Conservation (phyloP, 2,113 vertebrate species). For the Sander lucioperca region DNA sequence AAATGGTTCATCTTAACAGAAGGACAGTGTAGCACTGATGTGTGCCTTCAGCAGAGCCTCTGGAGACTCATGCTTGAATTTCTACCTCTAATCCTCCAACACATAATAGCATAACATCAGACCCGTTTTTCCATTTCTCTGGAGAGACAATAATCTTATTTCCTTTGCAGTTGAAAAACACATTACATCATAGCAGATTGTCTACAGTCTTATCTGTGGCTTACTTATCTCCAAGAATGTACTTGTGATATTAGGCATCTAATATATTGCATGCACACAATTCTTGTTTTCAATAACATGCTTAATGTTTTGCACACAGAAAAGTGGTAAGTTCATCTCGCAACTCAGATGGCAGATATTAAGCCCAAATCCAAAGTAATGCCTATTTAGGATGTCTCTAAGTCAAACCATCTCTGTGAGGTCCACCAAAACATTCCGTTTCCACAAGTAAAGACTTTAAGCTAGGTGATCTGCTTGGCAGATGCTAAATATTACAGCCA, state of each 20-base stretch:
- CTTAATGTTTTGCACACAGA: conserved; percentile 48
- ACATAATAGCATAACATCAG: conserved; percentile 56
- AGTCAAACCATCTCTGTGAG: conserved; percentile 76
- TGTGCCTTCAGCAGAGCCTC: conserved; percentile 44
- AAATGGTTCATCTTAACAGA: conserved; percentile 61
- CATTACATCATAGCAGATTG: conserved; percentile 68
- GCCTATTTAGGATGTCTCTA: conserved; percentile 76
- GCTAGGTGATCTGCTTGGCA: conserved; percentile 74
- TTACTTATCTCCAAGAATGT: conserved; percentile 54
- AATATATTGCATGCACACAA: conserved; percentile 40
- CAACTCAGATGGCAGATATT: conserved; percentile 76
- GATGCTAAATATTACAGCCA: conserved; percentile 78
- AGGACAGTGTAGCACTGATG: conserved; percentile 49
- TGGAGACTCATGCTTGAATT: conserved; percentile 36
- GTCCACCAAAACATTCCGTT: conserved; percentile 64
- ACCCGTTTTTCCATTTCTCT: conserved; percentile 62
- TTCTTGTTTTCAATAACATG: conserved; percentile 59
- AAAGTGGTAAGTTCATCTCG: conserved; percentile 50
- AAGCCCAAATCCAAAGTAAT: conserved; percentile 72
- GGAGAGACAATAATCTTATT: conserved; percentile 61
- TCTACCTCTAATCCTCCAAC: conserved; percentile 63
- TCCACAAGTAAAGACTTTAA: conserved; percentile 70
- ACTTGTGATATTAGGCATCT: conserved; percentile 43
- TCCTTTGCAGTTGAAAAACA: conserved; percentile 64
- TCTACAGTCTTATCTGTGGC: conserved; percentile 47